Percentiles rank a stretch among this genome's conserved stretches.
phyloP scores from a whole-genome alignment of 2,113 vertebrate genomes.

The Eubucco bourcierii region DNA sequence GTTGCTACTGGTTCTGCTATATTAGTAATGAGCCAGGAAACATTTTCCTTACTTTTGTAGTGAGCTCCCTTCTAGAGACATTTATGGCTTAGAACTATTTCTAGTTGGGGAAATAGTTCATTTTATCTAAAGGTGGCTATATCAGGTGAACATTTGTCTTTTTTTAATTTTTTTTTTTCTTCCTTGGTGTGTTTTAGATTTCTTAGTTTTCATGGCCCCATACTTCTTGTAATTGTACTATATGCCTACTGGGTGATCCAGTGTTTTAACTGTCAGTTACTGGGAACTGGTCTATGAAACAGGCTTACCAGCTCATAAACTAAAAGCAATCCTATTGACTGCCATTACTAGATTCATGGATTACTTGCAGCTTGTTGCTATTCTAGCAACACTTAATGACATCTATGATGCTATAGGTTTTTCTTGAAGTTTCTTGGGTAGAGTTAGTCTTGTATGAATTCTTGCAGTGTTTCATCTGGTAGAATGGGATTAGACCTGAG shows the following conservation, averaged over 20 bases:
- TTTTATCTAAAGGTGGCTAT: background rate
- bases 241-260: conserved; percentile 41
- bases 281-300: conserved; percentile 52
- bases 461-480: conserved; percentile 57
- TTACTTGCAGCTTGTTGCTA: conserved; percentile 62
- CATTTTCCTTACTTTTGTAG: background rate
- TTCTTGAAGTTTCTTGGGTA: conserved; percentile 51
- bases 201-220: conserved; percentile 27
- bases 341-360: conserved; percentile 64
- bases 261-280: conserved; percentile 66
- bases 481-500: conserved; percentile 68
- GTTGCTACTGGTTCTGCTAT: background rate
- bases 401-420: conserved; percentile 30
- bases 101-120: background rate
- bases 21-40: background rate
- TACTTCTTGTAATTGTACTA: conserved; percentile 48
- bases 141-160: background rate
- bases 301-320: conserved; percentile 73
- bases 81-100: conserved; percentile 40
- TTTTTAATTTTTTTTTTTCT: background rate
- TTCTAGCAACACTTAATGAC: conserved; percentile 53
- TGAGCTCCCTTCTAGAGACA: background rate
- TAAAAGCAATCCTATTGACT: conserved; percentile 71
- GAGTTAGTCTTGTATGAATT: conserved; percentile 37
- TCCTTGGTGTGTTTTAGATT: background rate